Evolutionary conservation across 2,888 invertebrate species (phyloP).

Genomic region (Mamestra brassicae): DNA sequence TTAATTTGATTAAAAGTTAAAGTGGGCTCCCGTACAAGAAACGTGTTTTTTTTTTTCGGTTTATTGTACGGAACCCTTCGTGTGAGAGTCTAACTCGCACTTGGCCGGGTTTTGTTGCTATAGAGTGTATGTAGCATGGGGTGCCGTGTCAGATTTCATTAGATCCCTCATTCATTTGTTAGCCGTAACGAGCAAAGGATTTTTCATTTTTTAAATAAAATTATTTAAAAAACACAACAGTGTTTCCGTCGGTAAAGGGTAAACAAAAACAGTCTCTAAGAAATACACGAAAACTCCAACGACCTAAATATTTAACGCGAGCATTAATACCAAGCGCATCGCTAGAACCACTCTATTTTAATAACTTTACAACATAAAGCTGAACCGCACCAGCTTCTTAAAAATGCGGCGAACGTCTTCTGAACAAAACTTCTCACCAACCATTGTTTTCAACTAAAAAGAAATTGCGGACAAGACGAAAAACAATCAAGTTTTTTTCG

Average conservation of each 20-base stretch:
- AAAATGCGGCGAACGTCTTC: conserved; percentile 43
- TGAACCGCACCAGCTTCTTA: conserved; percentile 28
- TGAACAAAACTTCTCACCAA: conserved; percentile 47
- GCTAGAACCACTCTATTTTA: conserved; percentile 32
- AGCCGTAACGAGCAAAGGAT: neutral
- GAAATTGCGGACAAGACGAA: conserved; percentile 38
- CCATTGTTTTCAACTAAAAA: conserved; percentile 54
- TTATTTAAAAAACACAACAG: neutral
- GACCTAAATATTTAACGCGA: conserved; percentile 23
- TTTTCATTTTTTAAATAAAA: neutral
- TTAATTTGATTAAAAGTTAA: too few relatives aligned
- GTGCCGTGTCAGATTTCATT: neutral
- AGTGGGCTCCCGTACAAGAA: too few relatives aligned
- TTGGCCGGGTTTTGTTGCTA: neutral
- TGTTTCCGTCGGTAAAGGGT: too few relatives aligned
- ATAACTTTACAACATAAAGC: conserved; percentile 44
- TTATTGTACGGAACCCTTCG: too few relatives aligned
- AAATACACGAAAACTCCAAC: neutral
- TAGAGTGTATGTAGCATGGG: neutral
- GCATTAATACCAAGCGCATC: neutral
- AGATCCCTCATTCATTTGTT: neutral
- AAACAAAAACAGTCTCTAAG: neutral
- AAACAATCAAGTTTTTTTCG: conserved; percentile 54
- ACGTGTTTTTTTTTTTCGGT: too few relatives aligned
- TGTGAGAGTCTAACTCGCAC: too few relatives aligned